Percentiles rank a stretch among this genome's conserved stretches.
Conservation (phyloP, 2,113 vertebrate genomes). For the Suncus etruscus region DNA sequence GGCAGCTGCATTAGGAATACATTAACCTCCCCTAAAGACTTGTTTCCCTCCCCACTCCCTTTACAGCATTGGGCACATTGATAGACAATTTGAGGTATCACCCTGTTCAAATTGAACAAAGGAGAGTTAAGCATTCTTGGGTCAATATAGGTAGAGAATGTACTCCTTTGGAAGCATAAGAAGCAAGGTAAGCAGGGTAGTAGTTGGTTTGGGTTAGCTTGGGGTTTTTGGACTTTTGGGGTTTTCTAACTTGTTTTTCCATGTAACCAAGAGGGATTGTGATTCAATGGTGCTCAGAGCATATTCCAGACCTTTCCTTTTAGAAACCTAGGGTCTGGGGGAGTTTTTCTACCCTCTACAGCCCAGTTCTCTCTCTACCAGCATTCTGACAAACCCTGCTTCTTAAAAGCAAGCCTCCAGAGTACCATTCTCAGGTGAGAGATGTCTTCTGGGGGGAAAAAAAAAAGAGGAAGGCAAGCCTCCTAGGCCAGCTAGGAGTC, state of each 20-base stretch:
- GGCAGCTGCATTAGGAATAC: neutral
- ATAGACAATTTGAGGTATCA: neutral
- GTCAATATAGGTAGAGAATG: neutral
- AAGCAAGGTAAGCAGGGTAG: neutral
- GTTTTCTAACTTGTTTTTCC: neutral
- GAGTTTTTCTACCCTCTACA: neutral
- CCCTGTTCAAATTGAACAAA: no score
- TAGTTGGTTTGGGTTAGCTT: no score
- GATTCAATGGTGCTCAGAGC: neutral
- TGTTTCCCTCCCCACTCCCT: neutral
- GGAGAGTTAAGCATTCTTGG: no score
- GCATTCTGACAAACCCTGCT: no score
- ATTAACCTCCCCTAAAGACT: no score
- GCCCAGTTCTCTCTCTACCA: neutral
- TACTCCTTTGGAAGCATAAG: neutral
- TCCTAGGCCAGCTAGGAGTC: neutral
- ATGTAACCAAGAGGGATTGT: neutral
- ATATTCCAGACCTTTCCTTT: neutral
- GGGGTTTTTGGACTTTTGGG: no score
- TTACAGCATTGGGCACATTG: neutral
- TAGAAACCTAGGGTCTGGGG: neutral
- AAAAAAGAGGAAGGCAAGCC: neutral
- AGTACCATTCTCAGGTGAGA: no score
- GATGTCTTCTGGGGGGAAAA: fast-evolving
- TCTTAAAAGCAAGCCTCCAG: neutral